phyloP scores from a whole-genome alignment of 2,113 vertebrate species.

The Cottus gobio region DNA sequence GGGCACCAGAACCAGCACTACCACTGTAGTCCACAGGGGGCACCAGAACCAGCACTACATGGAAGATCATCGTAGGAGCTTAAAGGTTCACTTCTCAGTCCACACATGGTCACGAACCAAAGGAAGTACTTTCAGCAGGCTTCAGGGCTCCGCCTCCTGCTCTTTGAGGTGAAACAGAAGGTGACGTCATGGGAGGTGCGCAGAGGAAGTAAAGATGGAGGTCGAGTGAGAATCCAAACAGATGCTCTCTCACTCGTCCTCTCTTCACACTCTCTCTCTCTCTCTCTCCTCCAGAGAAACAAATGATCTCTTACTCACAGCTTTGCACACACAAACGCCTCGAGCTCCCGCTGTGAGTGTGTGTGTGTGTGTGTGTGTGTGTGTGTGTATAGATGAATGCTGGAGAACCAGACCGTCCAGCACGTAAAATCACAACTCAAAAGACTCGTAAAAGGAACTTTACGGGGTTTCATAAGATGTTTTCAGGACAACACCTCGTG shows the following conservation, averaged over 20 bases:
- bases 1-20: too few species aligned
- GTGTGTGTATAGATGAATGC: slow-evolving; percentile 5
- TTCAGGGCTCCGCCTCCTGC: not conserved
- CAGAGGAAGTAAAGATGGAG: not conserved
- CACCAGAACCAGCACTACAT: too few species aligned
- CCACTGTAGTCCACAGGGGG: too few species aligned
- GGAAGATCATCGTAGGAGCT: too few species aligned
- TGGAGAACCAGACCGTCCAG: not conserved
- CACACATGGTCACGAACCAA: too few species aligned
- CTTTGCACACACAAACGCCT: not conserved
- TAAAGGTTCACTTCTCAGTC: too few species aligned
- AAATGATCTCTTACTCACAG: slow-evolving; percentile 20
- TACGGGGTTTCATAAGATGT: too few species aligned
- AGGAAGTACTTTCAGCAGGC: not conserved
- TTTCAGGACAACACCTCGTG: too few species aligned
- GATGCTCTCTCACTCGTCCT: slow-evolving; percentile 14
- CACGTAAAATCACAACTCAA: not conserved
- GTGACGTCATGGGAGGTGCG: not conserved
- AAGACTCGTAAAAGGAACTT: not conserved
- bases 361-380: not conserved
- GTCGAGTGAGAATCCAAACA: slow-evolving; percentile 31
- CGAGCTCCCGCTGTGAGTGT: not conserved
- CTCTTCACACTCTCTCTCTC: slow-evolving; percentile 16
- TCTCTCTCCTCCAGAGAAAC: slow-evolving; percentile 9
- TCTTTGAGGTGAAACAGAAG: not conserved